Evolutionary conservation across 1,140 invertebrate species (phyloP).

Genomic region (Drosophila grimshawi): DNA sequence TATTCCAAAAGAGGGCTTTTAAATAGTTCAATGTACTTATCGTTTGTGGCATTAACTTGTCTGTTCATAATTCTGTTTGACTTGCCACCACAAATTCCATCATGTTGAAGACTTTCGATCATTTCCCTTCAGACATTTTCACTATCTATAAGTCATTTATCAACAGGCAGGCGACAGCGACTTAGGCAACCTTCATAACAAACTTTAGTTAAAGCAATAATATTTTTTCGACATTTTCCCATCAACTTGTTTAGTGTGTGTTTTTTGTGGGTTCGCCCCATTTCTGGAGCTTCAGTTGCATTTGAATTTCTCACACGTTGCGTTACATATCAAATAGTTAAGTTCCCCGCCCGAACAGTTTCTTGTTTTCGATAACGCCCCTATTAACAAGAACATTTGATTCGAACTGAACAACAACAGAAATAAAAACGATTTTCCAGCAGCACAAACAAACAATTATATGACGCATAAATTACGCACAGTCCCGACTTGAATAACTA

Average conservation of each 20-base stretch:
- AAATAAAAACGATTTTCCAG: constrained; percentile 72
- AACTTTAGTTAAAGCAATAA: constrained; percentile 12
- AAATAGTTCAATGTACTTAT: constrained; percentile 51
- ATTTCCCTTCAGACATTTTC: background rate
- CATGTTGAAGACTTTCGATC: constrained; percentile 31
- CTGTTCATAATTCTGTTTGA: constrained; percentile 59
- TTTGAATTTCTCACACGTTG: constrained; percentile 75
- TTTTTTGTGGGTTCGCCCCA: constrained; percentile 16
- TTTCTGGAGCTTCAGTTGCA: constrained; percentile 32
- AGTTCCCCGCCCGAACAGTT: background rate
- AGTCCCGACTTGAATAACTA: constrained; percentile 73
- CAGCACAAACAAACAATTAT: constrained; percentile 76
- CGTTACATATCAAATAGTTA: constrained; percentile 61
- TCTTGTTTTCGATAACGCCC: constrained; percentile 62
- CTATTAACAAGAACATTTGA: constrained; percentile 71
- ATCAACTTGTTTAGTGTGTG: constrained; percentile 11
- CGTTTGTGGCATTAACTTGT: constrained; percentile 69
- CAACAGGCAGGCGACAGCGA: constrained; percentile 49
- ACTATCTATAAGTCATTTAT: constrained; percentile 76
- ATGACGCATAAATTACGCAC: constrained; percentile 70
- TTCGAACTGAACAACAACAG: constrained; percentile 28
- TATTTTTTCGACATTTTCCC: constrained; percentile 34
- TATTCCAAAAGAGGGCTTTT: background rate
- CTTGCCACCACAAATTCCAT: constrained; percentile 48
- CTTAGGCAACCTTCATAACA: constrained; percentile 12